A percentile compares a stretch with the other conserved stretches of the same genome.
These are phyloP conservation scores for Labeo rohita DNA, from an alignment of 2,113 vertebrate genomes.

Conservation along the genomic window DNA sequence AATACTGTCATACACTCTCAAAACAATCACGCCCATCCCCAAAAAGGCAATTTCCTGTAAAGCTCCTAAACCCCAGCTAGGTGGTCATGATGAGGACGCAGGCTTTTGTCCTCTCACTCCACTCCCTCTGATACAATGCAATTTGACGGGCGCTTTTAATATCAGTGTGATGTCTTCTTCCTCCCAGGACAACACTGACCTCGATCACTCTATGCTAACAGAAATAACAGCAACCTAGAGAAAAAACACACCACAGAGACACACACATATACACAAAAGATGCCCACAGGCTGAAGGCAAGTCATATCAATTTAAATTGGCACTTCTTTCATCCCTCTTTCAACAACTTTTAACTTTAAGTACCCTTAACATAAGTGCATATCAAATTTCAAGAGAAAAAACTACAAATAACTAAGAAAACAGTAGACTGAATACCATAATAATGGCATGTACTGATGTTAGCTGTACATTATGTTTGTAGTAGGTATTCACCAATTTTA, in stretches of 20 bases:
- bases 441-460: neutral
- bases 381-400: neutral
- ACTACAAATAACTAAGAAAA: neutral
- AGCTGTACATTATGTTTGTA: neutral
- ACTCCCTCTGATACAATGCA: slow-evolving; percentile 42
- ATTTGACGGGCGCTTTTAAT: slow-evolving; percentile 64
- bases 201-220: slow-evolving; percentile 59
- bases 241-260: slow-evolving; percentile 15
- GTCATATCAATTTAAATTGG: slow-evolving; percentile 53
- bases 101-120: slow-evolving; percentile 53
- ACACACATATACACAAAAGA: slow-evolving; percentile 45
- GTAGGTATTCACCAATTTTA: too few species aligned
- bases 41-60: slow-evolving; percentile 41
- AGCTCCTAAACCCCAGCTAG: slow-evolving; percentile 45
- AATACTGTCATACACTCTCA: neutral
- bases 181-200: slow-evolving; percentile 62
- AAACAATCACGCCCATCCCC: neutral
- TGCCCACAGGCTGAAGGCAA: slow-evolving; percentile 49
- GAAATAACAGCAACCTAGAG: slow-evolving; percentile 60
- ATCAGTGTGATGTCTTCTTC: slow-evolving; percentile 58
- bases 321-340: slow-evolving; percentile 36
- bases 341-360: neutral
- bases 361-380: neutral
- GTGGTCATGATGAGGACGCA: slow-evolving; percentile 45
- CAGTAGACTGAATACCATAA: neutral